Evolutionary conservation across 2,113 vertebrate species (phyloP), one percentile per base, ranked within the genome.

Genomic region (Podarcis cretensis): DNA sequence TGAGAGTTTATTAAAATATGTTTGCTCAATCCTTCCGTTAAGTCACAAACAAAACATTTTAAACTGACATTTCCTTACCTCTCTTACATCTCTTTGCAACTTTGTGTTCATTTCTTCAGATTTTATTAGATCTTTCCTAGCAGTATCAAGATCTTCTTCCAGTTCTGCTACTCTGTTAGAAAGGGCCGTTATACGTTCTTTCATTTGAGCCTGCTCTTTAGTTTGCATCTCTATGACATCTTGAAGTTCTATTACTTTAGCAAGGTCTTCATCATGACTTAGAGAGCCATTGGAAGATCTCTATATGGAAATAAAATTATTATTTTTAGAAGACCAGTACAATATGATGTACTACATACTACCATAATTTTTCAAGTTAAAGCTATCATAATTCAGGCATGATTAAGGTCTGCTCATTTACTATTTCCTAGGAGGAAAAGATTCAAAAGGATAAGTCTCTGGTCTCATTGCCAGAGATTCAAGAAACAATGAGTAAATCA

Each of bases 101-200:
- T 98, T 97, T 0, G 98, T 99, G 96, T 98, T 99, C 94, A 97
- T 92, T 90, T 99, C 99, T 90, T 99, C 99, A 0, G 98, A 99
- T 93, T 98, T 99, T 92, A 99, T 99, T 86, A 99, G 97, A 93
- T 99, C 99, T 92, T 99, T 99, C 1, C 99, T 95, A 65, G 99
- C 99, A 0, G 98, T 99, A 95, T 99, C 98, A 89, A 99, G 97
- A 90, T 99, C 98, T 92, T 99, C 98, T 92, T 99, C 99, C 94
- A 99, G 98, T 95, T 99, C 98, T 0, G 93, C 94, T 86, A 99
- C 98, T n/a, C 96, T 97, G 68, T 97, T 96, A 21, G 96, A 98
- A 84, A 99, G 97, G 25, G 97, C 85, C 4, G 97, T 98, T 91
- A 99, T 97, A n/a, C 98, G 98, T 91, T 99, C 99, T 96, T 99